Evolutionary conservation across 2,797 vertebrate species (phyloP), one percentile per base, ranked within the genome.

Genomic region (Myotis daubentonii): DNA sequence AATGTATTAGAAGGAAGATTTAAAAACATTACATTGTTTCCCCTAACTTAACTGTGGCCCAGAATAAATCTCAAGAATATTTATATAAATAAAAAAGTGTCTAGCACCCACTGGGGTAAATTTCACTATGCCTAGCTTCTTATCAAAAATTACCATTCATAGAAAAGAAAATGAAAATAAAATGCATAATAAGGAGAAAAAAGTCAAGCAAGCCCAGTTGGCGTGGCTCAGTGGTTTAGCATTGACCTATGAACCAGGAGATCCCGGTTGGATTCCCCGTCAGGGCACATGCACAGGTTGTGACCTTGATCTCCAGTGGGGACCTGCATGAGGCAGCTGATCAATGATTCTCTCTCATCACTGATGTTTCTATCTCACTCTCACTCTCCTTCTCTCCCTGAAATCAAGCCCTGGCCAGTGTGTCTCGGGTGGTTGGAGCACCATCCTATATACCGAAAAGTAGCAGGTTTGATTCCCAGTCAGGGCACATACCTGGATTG

Each of bases 51-150:
- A 87, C 13, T 62, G 38, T 20, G 28, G 17, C 8, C 10, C 47
- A 90, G 33, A 90, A 85, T 78, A 74, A 89, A 79, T 23, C 6
- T 80, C 22, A 87, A 92, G 16, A 81, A 74, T 76, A 25, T 44
- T 51, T 80, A 68, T 51, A 66, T 28, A 23, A 95, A 89, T 78
- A 89, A 13, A 85, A 84, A 79, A 30, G 4, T 47, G 36, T 74
- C 44, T 44, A 89, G 22, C 28, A 72, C 1, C 49, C 19, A 92
- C 1, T 9, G 38, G 41, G 38, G 15, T 76, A 93, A 91, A 93
- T 75, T 88, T 88, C 60, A 91, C n/a, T 38, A 47, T 68, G 6
- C 68, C 28, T 74, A 30, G 6, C 33, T 65, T 89, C 7, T 87
- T 88, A 80, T 22, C 5, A 86, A 81, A 81, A 81, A 60, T 91